A percentile compares a stretch with the other conserved stretches of the same genome.
Evolutionary conservation across 1,140 invertebrate genomes (phyloP).

Genomic region (Drosophila bocqueti): DNA sequence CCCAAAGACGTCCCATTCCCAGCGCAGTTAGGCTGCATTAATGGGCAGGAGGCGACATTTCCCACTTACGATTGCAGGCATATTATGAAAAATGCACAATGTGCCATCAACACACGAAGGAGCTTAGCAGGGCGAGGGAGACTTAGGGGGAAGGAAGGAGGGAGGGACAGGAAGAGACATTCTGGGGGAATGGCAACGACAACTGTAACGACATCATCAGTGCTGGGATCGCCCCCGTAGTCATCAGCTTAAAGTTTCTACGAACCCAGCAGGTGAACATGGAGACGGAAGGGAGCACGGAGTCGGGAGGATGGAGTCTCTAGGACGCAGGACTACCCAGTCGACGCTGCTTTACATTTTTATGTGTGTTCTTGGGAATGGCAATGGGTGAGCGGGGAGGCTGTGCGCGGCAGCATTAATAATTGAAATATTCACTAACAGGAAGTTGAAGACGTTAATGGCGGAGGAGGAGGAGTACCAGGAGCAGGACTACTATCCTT

Average conservation of each 20-base stretch:
- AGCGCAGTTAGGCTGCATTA: constrained; percentile 40
- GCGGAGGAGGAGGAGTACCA: constrained; percentile 46
- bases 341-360: constrained; percentile 71
- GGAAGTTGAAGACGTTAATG: constrained; percentile 84
- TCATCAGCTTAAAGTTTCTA: constrained; percentile 71
- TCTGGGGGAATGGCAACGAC: constrained; percentile 23
- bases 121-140: constrained; percentile 16
- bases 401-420: constrained; percentile 75
- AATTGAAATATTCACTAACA: constrained; percentile 84
- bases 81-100: constrained; percentile 78
- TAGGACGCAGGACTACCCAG: constrained; percentile 26
- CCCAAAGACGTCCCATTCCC: constrained; percentile 21
- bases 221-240: constrained; percentile 22
- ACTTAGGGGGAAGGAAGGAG: neutral
- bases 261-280: constrained; percentile 6
- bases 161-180: neutral
- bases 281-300: neutral
- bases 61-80: constrained; percentile 58
- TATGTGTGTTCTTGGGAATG: constrained; percentile 43
- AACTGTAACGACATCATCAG: constrained; percentile 56
- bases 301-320: neutral
- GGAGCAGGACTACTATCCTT: constrained; percentile 22
- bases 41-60: constrained; percentile 50
- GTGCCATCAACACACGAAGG: constrained; percentile 61
- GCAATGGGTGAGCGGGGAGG: neutral